Conservation (phyloP, 2,113 vertebrate genomes). For the Oryzias celebensis region DNA sequence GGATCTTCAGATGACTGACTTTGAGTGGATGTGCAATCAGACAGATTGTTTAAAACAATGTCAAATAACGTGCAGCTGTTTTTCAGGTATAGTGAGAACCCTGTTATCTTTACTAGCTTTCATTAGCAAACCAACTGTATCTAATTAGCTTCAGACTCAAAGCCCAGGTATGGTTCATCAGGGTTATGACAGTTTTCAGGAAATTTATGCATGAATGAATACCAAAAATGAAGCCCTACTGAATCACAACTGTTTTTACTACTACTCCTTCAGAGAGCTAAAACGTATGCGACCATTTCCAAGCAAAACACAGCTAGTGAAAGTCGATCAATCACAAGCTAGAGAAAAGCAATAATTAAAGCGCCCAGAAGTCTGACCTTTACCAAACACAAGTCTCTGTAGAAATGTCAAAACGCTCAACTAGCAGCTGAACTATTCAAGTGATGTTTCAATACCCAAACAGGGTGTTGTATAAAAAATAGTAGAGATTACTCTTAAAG, state of each 20-base stretch:
- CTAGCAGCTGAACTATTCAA: neutral
- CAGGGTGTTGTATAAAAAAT: neutral
- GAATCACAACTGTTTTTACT: too few relatives aligned
- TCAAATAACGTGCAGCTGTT: neutral
- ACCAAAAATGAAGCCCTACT: too few relatives aligned
- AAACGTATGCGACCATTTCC: neutral
- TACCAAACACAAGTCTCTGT: neutral
- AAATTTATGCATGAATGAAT: too few relatives aligned
- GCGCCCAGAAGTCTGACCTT: neutral
- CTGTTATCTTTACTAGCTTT: neutral
- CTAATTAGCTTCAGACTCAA: neutral
- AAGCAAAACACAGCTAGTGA: neutral
- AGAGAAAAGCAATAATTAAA: neutral
- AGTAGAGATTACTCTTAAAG: neutral
- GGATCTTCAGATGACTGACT: too few relatives aligned
- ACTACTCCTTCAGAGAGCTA: too few relatives aligned
- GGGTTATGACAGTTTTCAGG: neutral
- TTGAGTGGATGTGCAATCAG: too few relatives aligned
- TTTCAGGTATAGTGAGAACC: neutral
- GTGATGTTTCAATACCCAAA: constrained; percentile 4
- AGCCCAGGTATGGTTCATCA: neutral
- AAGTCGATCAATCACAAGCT: neutral
- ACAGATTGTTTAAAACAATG: too few relatives aligned
- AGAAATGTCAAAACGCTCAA: constrained; percentile 1
- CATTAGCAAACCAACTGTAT: too few relatives aligned